Evolutionary conservation across 2,888 invertebrate species (phyloP).

Genomic region (Hyposoter didymator): DNA sequence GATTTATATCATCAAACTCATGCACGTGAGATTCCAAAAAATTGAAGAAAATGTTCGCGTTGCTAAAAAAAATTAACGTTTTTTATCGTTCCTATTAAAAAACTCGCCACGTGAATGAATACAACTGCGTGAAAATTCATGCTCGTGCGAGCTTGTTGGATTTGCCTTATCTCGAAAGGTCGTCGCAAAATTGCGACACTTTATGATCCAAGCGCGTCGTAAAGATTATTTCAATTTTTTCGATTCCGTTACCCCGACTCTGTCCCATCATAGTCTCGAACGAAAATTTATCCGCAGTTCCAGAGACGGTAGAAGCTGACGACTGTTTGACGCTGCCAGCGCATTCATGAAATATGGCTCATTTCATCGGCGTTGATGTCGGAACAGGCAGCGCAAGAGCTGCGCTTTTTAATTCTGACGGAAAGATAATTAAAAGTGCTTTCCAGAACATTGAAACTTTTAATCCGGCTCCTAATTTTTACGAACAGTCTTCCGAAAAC

Average conservation of each 20-base stretch:
- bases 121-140: background rate
- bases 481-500: conserved; percentile 95
- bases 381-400: conserved; percentile 96
- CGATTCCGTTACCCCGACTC: background rate
- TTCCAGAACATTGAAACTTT: conserved; percentile 90
- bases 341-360: conserved; percentile 79
- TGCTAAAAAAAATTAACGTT: background rate
- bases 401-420: conserved; percentile 90
- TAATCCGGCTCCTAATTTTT: conserved; percentile 91
- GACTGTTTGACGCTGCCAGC: conserved; percentile 7
- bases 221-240: background rate
- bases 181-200: conserved; percentile 35
- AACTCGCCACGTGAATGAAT: background rate
- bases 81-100: background rate
- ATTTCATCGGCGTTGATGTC: conserved; percentile 95
- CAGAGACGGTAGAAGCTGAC: conserved; percentile 34
- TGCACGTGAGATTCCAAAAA: background rate
- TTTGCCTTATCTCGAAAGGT: conserved; percentile 49
- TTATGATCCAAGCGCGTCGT: background rate
- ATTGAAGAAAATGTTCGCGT: background rate
- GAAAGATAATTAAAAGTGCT: conserved; percentile 88
- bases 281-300: conserved; percentile 6
- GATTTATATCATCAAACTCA: background rate
- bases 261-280: background rate
- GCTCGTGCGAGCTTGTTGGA: background rate